Base-by-base conservation (phyloP, 2,888 invertebrate species). In the Drosophila lacicola region DNA sequence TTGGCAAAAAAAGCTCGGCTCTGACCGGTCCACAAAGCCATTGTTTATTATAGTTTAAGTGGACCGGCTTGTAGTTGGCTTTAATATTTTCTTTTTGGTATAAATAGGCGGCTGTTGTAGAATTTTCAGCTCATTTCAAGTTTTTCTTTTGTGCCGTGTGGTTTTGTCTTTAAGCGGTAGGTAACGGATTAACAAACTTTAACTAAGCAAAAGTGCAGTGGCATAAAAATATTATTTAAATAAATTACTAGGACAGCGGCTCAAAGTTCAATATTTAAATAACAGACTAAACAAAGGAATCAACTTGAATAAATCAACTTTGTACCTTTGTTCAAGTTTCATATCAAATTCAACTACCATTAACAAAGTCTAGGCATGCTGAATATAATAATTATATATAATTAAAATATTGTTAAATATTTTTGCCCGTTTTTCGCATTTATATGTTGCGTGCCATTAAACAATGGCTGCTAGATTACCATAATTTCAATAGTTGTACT, bases 51-150 rank as follows among this genome's bases (percentile, higher is more conserved):
- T 62, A 56, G 57, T 64, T 74, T 56, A n/a, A 46, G 63, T 37
- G 49, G 50, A 65, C 66, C 65, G 56, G 64, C 63, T 70, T 55
- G 46, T 39, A 19, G 29, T 34, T 64, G 57, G 53, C 55, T 70
- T 65, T 55, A 45, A 53, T 21, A 62, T 63, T 36, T 33, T 45
- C 4, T 17, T 55, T 67, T 65, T 63, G 56, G 75, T 88, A 89
- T 89, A 89, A 89, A 89, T 78, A 84, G 62, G 67, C 50, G 61
- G 68, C 60, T 61, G 71, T 46, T 65, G 73, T 74, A 89, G 89
- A 89, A 89, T 87, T 86, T 86, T 76, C 64, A 80, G 88, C 69
- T 89, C 75, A 89, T 82, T 89, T 75, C 45, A 70, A 84, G 78
- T 88, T 81, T 80, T 78, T 77, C 65, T 70, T 69, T 73, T 65